Base-by-base conservation (phyloP, 2,113 vertebrate genomes). In the Microcebus murinus region DNA sequence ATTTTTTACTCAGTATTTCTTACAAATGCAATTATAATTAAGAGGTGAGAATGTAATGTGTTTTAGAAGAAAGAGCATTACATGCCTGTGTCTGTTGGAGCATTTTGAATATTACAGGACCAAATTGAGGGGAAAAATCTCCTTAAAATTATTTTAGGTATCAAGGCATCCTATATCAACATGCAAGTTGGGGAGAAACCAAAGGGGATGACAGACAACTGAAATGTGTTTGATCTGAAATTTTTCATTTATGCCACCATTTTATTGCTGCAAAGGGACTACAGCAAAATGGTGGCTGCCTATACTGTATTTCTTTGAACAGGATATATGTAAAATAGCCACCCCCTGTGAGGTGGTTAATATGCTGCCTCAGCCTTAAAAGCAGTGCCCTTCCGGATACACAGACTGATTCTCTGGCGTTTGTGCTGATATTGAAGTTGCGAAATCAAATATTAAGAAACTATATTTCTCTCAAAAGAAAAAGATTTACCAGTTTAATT, bases 181-280 rank as follows among this genome's bases (percentile, higher is more conserved):
- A 96, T 92, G 96, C 93, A 97, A 97, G 95, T 94, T 39, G 95
- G 39, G 93, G 97, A 97, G 97, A 98, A 97, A 96, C 96, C 94
- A 97, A 96, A 98, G 96, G 97, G 96, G 97, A 94, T 97, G 95
- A 97, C 90, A 96, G 98, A 85, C 79, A 96, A 96, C 63, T 50
- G 71, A 98, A 92, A 96, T 95, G 94, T 50, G 73, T 97, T 98
- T 97, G 92, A 98, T 97, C 96, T 98, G 97, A 96, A 98, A 96
- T 97, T 97, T 98, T 98, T 98, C 96, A 95, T 98, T 96, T 97
- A 3, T 91, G 93, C 98, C 98, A 98, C 97, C 97, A 98, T 98
- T 96, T 98, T 95, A 96, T 77, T 96, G 94, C 96, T 97, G 96
- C 84, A 81, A 96, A 96, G 95, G 92, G 93, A 97, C 83, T 96